These are phyloP conservation scores for Lerema accius DNA, from an alignment of 1,140 invertebrate species.

Conservation along the genomic window DNA sequence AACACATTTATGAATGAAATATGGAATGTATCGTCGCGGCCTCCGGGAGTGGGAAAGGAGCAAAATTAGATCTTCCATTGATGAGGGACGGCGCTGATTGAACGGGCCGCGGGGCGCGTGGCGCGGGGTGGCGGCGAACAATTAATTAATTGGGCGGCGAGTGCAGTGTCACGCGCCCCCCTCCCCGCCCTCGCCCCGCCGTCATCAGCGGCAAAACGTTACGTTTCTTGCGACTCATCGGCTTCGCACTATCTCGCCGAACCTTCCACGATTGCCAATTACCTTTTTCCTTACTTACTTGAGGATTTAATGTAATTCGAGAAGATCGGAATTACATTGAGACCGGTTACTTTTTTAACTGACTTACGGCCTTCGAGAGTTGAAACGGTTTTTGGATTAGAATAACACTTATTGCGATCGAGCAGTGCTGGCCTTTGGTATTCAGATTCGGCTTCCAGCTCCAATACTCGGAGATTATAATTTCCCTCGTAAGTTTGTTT, in stretches of 20 bases:
- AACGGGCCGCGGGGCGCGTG: constrained; percentile 10
- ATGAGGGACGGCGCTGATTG: constrained; percentile 29
- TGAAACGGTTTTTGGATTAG: too few relatives aligned
- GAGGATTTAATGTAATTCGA: constrained; percentile 14
- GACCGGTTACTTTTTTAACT: neutral
- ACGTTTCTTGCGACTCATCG: constrained; percentile 18
- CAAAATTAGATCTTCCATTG: constrained; percentile 29
- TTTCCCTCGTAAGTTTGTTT: too few relatives aligned
- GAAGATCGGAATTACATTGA: neutral
- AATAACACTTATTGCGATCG: too few relatives aligned
- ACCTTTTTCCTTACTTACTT: constrained; percentile 14
- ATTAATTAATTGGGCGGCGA: constrained; percentile 29
- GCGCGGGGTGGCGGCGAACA: constrained; percentile 13
- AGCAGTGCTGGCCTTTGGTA: too few relatives aligned
- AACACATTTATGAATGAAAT: constrained; percentile 7
- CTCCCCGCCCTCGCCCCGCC: neutral
- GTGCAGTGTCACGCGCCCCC: constrained; percentile 20
- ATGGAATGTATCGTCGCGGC: constrained; percentile 9
- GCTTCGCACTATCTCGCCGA: constrained; percentile 1
- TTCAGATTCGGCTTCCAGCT: too few relatives aligned
- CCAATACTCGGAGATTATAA: too few relatives aligned
- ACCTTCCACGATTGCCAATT: constrained; percentile 20
- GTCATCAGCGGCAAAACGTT: constrained; percentile 11
- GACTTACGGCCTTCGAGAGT: too few relatives aligned
- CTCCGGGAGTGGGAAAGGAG: neutral